Evolutionary conservation across 2,888 invertebrate species (phyloP).

Genomic region (Andrena camellia): DNA sequence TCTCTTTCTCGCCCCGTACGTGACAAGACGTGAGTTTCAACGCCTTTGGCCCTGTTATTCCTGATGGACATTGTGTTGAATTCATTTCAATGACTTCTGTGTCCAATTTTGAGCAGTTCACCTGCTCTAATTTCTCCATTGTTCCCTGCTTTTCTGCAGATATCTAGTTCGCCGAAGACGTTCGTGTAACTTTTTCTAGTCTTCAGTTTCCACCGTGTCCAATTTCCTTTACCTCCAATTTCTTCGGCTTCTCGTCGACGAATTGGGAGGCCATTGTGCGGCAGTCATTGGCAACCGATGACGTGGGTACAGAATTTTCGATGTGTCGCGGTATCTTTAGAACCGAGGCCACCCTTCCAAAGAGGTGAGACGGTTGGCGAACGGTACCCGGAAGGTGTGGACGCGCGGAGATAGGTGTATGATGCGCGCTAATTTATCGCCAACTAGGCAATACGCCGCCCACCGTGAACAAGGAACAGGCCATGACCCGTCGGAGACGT

Average conservation of each 20-base stretch:
- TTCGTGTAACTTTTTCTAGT: background rate
- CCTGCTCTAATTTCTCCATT: background rate
- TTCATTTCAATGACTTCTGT: background rate
- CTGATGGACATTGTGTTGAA: background rate
- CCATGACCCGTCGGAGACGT: conserved; percentile 24
- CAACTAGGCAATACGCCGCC: conserved; percentile 73
- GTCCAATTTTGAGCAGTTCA: background rate
- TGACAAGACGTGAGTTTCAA: conserved; percentile 2
- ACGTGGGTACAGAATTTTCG: conserved; percentile 52
- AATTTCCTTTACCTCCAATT: background rate
- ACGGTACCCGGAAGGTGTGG: conserved; percentile 81
- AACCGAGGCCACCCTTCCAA: conserved; percentile 78
- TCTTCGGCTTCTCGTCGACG: background rate
- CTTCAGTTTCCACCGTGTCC: background rate
- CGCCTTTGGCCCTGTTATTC: background rate
- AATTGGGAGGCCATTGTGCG: background rate
- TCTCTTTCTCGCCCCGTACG: conserved; percentile 3
- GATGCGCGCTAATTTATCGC: conserved; percentile 83
- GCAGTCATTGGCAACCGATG: conserved; percentile 77
- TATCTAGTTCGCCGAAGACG: too few species aligned
- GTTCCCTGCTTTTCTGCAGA: too few species aligned
- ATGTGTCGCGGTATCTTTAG: conserved; percentile 80
- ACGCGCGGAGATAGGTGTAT: conserved; percentile 77
- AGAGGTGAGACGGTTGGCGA: conserved; percentile 81
- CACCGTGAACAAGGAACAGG: conserved; percentile 45